Conservation (phyloP, 2,888 invertebrate species). For the Kryphioiulus occultus region DNA sequence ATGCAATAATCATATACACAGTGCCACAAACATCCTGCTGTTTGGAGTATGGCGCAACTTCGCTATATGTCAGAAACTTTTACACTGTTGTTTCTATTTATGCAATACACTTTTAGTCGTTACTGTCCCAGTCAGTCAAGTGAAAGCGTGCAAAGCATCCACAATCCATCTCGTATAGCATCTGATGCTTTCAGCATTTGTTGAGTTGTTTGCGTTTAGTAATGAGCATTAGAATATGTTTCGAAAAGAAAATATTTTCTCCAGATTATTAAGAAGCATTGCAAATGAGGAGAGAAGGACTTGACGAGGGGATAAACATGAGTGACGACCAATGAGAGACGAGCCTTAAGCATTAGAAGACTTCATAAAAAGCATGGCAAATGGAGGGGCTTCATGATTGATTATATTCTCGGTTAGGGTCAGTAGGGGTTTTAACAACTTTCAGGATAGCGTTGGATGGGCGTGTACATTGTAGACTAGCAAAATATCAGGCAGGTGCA, state of each 20-base stretch:
- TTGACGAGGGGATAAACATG: constrained; percentile 32
- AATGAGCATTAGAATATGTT: constrained; percentile 24
- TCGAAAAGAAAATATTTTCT: constrained; percentile 36
- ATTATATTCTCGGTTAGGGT: neutral
- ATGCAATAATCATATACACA: too few species aligned
- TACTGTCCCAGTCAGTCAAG: neutral
- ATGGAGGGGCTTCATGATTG: constrained; percentile 9
- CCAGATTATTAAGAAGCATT: constrained; percentile 16
- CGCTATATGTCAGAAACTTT: too few species aligned
- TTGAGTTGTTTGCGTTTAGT: neutral
- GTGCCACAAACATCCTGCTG: too few species aligned
- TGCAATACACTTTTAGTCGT: neutral
- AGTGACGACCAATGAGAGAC: neutral
- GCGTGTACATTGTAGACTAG: neutral
- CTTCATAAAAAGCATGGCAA: constrained; percentile 36
- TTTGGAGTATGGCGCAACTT: too few species aligned
- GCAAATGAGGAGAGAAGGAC: neutral
- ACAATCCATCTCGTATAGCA: neutral
- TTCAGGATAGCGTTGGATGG: neutral
- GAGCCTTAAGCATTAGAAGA: neutral
- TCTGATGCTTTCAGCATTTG: neutral
- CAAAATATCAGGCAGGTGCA: neutral
- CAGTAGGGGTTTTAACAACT: constrained; percentile 20
- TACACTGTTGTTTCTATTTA: too few species aligned
- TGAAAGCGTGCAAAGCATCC: neutral